Evolutionary conservation across 2,113 vertebrate species (phyloP), one percentile per base, ranked within the genome.

Genomic region (Uropsilus gracilis): DNA sequence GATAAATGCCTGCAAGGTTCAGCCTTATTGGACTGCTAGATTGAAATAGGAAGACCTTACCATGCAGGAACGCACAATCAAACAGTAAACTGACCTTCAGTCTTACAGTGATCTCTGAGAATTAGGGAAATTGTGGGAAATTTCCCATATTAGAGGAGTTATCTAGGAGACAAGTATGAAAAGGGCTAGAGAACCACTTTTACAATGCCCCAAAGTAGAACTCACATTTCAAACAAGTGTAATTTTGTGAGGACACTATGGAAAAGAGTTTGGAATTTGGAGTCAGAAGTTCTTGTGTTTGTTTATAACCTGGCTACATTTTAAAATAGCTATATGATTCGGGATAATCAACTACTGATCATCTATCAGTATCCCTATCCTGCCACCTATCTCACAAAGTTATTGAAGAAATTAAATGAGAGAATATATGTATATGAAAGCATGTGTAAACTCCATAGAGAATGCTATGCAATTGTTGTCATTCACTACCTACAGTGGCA

Each of bases 321-420:
- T 22, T 68, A 34, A 30, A 63, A 9, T 92, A 64, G 5, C 32
- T 91, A 5, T 86, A 44, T 96, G 53, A 64, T 42, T 94, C 92
- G 44, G 30, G 20, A 69, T 91, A 89, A 91, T 46, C 20, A 69
- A 22, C 17, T 72, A 53, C 37, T 66, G 71, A 86, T 71, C 34
- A 69, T 34, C 32, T 44, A 20, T n/a, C n/a, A n/a, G n/a, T n/a
- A n/a, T 86, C 39, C 53, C 37, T 73, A 57, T 90, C 22, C 12
- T 95, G n/a, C 77, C 89, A 59, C 7, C 30, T 90, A 20, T 46
- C 18, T 92, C 44, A 89, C 8, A 87, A 94, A 57, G 28, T 71
- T 93, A 76, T 66, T 88, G n/a, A 94, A 39, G 59, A 82, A 89
- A 89, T 90, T 78, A 90, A 75, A 80, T 76, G 28, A 85, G 12